A percentile compares a stretch with the other conserved stretches of the same genome.
Evolutionary conservation across 2,797 vertebrate genomes (phyloP).

Genomic region (Lagodon rhomboides): DNA sequence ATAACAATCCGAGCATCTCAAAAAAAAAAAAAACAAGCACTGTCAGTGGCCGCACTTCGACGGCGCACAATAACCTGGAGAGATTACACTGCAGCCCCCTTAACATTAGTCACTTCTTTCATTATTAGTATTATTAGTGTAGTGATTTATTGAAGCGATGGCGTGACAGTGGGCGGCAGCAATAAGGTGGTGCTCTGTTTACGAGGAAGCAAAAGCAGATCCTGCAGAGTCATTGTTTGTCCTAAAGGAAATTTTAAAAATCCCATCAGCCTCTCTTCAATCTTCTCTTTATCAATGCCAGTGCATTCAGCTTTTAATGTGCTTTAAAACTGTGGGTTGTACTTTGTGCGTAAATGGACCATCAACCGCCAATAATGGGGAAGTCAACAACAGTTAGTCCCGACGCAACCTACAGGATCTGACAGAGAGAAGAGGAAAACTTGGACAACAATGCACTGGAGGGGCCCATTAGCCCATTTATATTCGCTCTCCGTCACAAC

Average conservation of each 20-base stretch:
- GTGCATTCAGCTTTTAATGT: background rate
- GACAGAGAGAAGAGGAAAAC: conserved; percentile 22
- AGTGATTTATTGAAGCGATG: background rate
- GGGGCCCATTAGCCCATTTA: conserved; percentile 46
- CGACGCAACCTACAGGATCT: conserved; percentile 14
- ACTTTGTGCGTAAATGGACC: conserved; percentile 16
- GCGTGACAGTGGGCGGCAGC: background rate
- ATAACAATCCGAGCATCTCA: too few species aligned
- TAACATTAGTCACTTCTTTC: background rate
- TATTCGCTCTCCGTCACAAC: conserved; percentile 61
- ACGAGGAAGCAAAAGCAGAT: background rate
- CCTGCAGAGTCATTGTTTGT: conserved; percentile 7
- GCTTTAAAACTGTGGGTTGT: background rate
- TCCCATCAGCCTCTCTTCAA: background rate
- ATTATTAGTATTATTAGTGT: background rate
- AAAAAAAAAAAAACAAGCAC: too few species aligned
- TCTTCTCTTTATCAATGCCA: background rate
- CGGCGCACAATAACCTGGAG: too few species aligned
- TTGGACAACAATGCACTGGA: conserved; percentile 39
- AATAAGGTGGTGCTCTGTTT: background rate
- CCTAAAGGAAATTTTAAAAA: too few species aligned
- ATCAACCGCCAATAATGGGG: background rate
- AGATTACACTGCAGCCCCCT: too few species aligned
- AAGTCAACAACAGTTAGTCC: background rate
- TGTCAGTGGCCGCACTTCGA: too few species aligned